Evolutionary conservation across 1,140 invertebrate genomes (phyloP).

Genomic region (Diachasma alloeum): DNA sequence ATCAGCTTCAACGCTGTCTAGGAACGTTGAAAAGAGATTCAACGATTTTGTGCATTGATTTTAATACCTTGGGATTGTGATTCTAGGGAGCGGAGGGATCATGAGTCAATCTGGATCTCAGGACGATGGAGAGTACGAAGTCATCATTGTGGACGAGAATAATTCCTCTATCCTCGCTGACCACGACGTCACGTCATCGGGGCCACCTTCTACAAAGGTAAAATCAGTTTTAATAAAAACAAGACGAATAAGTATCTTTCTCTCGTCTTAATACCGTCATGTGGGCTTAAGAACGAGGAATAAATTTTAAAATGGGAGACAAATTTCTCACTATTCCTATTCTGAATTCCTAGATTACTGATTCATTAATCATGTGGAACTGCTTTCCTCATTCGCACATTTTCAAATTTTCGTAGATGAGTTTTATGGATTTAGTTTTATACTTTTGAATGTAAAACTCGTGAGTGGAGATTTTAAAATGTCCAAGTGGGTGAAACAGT

Average conservation of each 20-base stretch:
- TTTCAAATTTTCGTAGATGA: no score
- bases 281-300: no score
- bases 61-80: conserved; percentile 21
- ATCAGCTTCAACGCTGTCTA: not conserved
- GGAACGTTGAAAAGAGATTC: not conserved
- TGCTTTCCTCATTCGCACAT: no score
- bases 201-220: conserved; percentile 85
- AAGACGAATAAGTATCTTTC: not conserved
- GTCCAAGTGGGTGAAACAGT: no score
- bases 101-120: conserved; percentile 66
- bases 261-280: no score
- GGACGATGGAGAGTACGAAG: conserved; percentile 85
- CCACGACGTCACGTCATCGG: conserved; percentile 75
- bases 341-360: no score
- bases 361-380: no score
- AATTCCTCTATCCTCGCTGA: conserved; percentile 83
- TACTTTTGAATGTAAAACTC: no score
- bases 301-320: no score
- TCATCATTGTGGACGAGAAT: conserved; percentile 89
- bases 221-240: conserved; percentile 36
- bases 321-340: no score
- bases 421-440: no score
- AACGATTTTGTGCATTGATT: not conserved
- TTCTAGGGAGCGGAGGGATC: conserved; percentile 58
- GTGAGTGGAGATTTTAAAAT: no score